Evolutionary conservation across 2,888 invertebrate genomes (phyloP), one percentile per base, ranked within the genome.

Genomic region (Drosophila subsilvestris): DNA sequence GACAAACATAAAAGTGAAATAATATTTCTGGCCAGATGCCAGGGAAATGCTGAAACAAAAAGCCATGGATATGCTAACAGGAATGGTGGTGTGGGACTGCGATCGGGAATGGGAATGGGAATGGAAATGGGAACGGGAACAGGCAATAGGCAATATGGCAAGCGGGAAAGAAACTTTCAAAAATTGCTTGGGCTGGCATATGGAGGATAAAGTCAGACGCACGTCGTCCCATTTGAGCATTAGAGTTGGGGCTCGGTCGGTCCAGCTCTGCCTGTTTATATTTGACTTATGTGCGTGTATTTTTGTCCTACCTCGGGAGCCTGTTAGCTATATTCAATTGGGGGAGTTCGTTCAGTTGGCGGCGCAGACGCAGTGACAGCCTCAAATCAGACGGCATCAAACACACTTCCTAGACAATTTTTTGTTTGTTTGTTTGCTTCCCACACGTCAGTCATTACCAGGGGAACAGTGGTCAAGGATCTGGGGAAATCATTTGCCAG

Each of bases 1-100:
- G 88, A 88, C 88, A 83, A 88, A 83, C 86, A 86, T 88, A 86
- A 84, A 84, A 88, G 76, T 88, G 85, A 86, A 86, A 84, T 88
- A 88, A 84, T 88, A 88, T 80, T 86, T 83, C 79, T 88, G 88
- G 84, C 84, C 77, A 65, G 73, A 62, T 83, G 84, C 88, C 88
- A 88, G 65, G 51, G 66, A 56, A 75, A 70, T 69, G 61, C 69
- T 69, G 68, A 74, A 72, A 73, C 66, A 63, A 60, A 79, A 85
- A 81, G 72, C 77, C 56, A 67, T 56, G 57, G 51, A 48, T 54
- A 49, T 45, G 53, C 54, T 42, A 45, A 37, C 12, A 49, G n/a
- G 27, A 50, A 32, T 32, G 27, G 12, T 14, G 2, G 20, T 55
- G 27, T 55, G 54, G 58, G 54, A 56, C 51, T 49, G 57, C 47